phyloP scores from a whole-genome alignment of 2,797 vertebrate genomes.

The Anas bernieri region DNA sequence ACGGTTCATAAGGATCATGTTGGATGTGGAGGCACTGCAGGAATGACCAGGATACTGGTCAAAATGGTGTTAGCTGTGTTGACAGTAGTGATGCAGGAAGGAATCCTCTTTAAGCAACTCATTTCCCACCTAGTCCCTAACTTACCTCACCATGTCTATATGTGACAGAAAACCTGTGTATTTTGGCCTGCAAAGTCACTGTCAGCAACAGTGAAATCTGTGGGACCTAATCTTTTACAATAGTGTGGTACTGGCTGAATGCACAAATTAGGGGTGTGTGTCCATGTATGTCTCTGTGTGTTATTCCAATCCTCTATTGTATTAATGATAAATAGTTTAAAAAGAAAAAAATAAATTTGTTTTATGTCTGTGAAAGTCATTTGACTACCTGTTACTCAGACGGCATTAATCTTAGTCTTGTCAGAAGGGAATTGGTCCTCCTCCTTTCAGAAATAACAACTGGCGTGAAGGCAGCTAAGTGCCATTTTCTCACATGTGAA shows the following conservation, averaged over 20 bases:
- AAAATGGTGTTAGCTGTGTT: background rate
- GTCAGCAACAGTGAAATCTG: background rate
- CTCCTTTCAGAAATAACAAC: background rate
- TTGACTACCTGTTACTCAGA: background rate
- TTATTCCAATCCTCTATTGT: background rate
- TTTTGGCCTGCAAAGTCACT: background rate
- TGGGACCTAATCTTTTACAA: accelerated
- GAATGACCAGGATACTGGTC: background rate
- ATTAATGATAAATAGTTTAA: background rate
- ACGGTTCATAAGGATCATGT: background rate
- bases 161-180: background rate
- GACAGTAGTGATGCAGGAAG: background rate
- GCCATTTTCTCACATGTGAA: background rate
- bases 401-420: background rate
- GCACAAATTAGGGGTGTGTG: accelerated
- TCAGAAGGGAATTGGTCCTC: background rate
- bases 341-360: background rate
- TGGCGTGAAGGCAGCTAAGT: background rate
- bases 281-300: accelerated
- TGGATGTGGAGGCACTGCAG: background rate
- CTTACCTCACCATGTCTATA: background rate
- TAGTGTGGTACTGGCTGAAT: background rate
- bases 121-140: background rate
- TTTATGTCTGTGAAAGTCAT: background rate
- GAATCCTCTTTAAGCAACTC: background rate